Conservation (phyloP, 1,140 invertebrate genomes). For the Pseudobourletiella spinata region DNA sequence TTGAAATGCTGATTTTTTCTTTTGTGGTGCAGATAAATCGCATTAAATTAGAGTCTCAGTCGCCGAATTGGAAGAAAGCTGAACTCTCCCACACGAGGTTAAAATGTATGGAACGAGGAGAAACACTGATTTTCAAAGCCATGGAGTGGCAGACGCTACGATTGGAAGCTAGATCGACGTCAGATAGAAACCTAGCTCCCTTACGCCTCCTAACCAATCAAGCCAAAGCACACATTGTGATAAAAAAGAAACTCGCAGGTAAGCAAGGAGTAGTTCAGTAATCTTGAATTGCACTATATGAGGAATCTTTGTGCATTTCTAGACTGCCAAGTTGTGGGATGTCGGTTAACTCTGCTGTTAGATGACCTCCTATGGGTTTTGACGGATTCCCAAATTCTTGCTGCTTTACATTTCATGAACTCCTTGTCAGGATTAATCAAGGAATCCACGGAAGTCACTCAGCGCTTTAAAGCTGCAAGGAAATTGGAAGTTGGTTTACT, state of each 20-base stretch:
- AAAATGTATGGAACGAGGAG: slow-evolving; percentile 75
- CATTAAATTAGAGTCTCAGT: slow-evolving; percentile 84
- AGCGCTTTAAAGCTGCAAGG: slow-evolving; percentile 77
- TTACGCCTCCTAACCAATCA: slow-evolving; percentile 88
- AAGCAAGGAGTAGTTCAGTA: slow-evolving; percentile 33
- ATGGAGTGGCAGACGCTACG: slow-evolving; percentile 92
- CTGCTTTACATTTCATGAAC: slow-evolving; percentile 86
- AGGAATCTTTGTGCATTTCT: neutral
- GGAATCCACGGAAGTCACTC: slow-evolving; percentile 67
- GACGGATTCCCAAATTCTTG: slow-evolving; percentile 91
- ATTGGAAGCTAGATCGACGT: slow-evolving; percentile 79
- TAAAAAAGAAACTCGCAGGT: slow-evolving; percentile 89
- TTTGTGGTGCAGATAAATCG: slow-evolving; percentile 65
- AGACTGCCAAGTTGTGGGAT: slow-evolving; percentile 91
- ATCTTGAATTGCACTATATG: neutral
- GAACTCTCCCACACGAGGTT: slow-evolving; percentile 81
- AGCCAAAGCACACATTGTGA: slow-evolving; percentile 87
- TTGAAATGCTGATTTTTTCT: slow-evolving; percentile 4
- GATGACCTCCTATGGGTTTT: slow-evolving; percentile 97
- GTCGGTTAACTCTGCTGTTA: slow-evolving; percentile 80
- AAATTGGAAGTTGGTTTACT: slow-evolving; percentile 82
- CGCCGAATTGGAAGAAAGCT: slow-evolving; percentile 73
- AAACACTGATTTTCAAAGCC: slow-evolving; percentile 95
- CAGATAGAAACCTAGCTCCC: slow-evolving; percentile 70
- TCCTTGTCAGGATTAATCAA: slow-evolving; percentile 78